Percentiles rank a stretch among this genome's conserved stretches.
These are phyloP conservation scores for Eristalinus sepulchralis DNA, from an alignment of 2,888 invertebrate genomes.

Conservation along the genomic window DNA sequence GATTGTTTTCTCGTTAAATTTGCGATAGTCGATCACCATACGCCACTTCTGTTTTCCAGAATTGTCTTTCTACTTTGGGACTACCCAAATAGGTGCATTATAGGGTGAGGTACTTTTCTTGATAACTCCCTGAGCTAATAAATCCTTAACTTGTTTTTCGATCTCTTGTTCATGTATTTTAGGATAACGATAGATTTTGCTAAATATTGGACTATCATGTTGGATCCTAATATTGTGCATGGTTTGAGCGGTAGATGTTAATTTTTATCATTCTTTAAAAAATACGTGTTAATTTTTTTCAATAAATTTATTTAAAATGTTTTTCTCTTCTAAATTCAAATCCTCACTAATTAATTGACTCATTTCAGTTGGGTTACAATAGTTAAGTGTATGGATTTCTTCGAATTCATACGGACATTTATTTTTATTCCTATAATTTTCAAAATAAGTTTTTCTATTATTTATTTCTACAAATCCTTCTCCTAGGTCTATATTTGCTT, in stretches of 20 bases:
- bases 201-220: not conserved
- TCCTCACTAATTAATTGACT: too few relatives aligned
- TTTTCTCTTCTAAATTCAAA: too few relatives aligned
- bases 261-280: too few relatives aligned
- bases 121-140: not conserved
- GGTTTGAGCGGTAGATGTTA: too few relatives aligned
- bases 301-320: too few relatives aligned
- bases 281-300: too few relatives aligned
- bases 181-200: not conserved
- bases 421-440: not conserved
- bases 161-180: not conserved
- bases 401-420: conserved; percentile 6
- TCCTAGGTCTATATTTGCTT: not conserved
- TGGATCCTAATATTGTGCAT: too few relatives aligned
- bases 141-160: too few relatives aligned
- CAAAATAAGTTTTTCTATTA: conserved; percentile 4
- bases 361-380: too few relatives aligned
- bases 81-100: not conserved
- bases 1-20: conserved; percentile 12
- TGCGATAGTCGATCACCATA: not conserved
- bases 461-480: conserved; percentile 7
- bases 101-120: not conserved
- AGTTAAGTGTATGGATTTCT: not conserved
- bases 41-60: conserved; percentile 17
- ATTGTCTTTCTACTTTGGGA: not conserved